Percentiles rank a stretch among this genome's conserved stretches.
phyloP scores from a whole-genome alignment of 2,113 vertebrate species.

The Anser brachyrhynchus region DNA sequence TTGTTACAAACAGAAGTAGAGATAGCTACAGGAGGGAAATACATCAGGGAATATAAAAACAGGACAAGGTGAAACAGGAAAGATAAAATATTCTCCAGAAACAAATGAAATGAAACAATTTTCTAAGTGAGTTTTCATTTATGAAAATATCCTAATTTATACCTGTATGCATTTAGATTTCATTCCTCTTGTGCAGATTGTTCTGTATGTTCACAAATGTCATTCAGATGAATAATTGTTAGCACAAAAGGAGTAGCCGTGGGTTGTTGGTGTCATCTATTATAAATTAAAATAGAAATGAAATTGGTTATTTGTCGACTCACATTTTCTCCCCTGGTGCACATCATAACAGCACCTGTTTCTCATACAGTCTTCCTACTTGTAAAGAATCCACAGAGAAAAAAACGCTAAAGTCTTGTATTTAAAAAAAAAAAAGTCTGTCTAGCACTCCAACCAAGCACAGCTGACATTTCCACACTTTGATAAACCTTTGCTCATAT shows the following conservation, averaged over 20 bases:
- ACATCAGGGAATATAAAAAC: background rate
- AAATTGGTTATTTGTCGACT: background rate
- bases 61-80: background rate
- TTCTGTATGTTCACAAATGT: background rate
- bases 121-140: background rate
- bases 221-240: background rate
- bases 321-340: background rate
- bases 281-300: background rate
- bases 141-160: background rate
- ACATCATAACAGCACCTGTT: background rate
- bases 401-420: background rate
- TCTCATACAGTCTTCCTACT: background rate
- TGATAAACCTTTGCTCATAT: slow-evolving; percentile 13
- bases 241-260: background rate
- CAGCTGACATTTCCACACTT: background rate
- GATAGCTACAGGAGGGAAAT: background rate
- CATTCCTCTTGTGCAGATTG: background rate
- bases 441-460: background rate
- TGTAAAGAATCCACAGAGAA: background rate
- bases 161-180: background rate
- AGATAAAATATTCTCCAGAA: background rate
- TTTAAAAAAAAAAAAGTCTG: background rate
- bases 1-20: background rate
- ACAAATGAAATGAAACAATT: background rate
- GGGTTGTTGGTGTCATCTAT: background rate